Evolutionary conservation across 2,888 invertebrate genomes (phyloP).

Genomic region (Diaphora mendica): DNA sequence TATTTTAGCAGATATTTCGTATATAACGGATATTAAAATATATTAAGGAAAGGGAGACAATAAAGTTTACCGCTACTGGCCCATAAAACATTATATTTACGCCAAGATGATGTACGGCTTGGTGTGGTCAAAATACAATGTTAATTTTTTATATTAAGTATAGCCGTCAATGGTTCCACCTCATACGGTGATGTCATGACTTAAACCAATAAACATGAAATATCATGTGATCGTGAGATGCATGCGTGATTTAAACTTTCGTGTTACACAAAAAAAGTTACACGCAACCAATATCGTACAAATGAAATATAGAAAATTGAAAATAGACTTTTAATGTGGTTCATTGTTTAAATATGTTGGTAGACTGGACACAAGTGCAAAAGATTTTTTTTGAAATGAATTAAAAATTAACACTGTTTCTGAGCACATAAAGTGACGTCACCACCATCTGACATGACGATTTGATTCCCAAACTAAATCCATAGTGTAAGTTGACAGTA

Average conservation of each 20-base stretch:
- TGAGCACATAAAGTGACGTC: constrained; percentile 55
- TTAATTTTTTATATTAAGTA: constrained; percentile 76
- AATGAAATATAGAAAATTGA: constrained; percentile 62
- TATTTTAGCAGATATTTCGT: constrained; percentile 44
- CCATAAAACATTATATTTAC: constrained; percentile 64
- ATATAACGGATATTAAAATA: constrained; percentile 44
- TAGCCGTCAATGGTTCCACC: constrained; percentile 75
- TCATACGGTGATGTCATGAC: constrained; percentile 83
- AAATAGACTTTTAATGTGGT: constrained; percentile 49
- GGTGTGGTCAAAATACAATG: constrained; percentile 74
- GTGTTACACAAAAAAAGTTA: constrained; percentile 71
- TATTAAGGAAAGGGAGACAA: constrained; percentile 38
- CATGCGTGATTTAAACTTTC: constrained; percentile 72
- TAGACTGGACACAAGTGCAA: not conserved
- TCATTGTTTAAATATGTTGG: not conserved
- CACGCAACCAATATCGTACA: constrained; percentile 67
- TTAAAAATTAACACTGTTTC: constrained; percentile 61
- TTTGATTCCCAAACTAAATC: constrained; percentile 64
- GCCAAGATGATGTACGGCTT: constrained; percentile 63
- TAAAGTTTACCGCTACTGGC: constrained; percentile 64
- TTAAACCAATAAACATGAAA: constrained; percentile 82
- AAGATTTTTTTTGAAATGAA: constrained; percentile 39
- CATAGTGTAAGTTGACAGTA: constrained; percentile 79
- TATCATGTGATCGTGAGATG: constrained; percentile 76
- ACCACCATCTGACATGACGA: constrained; percentile 53